Evolutionary conservation across 2,797 vertebrate genomes (phyloP), one percentile per base, ranked within the genome.

Genomic region (Poecile montanus): DNA sequence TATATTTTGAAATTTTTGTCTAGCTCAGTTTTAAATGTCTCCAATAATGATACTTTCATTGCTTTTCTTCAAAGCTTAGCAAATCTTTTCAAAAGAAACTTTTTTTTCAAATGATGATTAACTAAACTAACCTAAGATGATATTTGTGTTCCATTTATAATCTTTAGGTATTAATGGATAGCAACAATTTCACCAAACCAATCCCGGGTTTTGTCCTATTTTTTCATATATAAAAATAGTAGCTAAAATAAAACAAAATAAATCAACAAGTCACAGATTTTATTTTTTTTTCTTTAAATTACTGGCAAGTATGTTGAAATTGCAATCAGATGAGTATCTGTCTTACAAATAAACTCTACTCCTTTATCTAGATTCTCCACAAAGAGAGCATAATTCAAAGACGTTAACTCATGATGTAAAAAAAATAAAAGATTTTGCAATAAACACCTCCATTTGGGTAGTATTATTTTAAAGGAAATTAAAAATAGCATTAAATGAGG

Each of bases 21-120:
- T 71, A 83, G 50, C 21, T 45, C 84, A 90, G 58, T 96, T 86
- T 96, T 87, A 78, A 88, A 90, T 74, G 34, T n/a, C 25, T 91
- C 29, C 34, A 57, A 25, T 51, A 66, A 88, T 53, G 50, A 45
- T 36, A 74, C 19, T 89, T 94, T 29, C n/a, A 29, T 17, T 77
- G 14, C 18, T 86, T 91, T 56, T 79, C 76, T 88, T 44, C 25
- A 88, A 70, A 86, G 11, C 32, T 62, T 75, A 83, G 11, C 2
- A 86, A 75, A 82, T 36, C 17, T 67, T 71, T 82, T 50, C 29
- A 67, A 65, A 34, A 40, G 9, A 34, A 92, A 44, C 16, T 12
- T 87, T 89, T 40, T 67, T 81, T 47, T 56, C 34, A 58, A 65
- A 15, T 23, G 26, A 45, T 36, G 19, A 53, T 71, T 71, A 73